Base-by-base conservation (phyloP, 2,113 vertebrate genomes). In the Antennarius striatus region DNA sequence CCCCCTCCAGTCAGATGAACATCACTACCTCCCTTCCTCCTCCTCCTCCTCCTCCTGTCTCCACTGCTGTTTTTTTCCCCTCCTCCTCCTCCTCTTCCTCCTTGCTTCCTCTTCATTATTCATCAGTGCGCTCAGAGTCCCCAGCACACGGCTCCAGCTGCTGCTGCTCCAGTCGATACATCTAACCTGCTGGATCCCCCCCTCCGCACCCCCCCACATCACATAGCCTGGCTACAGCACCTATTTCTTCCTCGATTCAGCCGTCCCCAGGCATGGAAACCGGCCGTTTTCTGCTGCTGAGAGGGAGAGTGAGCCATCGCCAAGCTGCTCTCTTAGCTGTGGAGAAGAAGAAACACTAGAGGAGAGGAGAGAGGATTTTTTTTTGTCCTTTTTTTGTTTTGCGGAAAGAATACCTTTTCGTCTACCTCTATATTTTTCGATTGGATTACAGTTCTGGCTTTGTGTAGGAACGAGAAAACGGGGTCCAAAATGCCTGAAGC, bases 401-500 rank as follows among this genome's bases (percentile, higher is more conserved):
- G 10, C 65, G 57, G 14, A 78, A 84, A 79, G 84, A 89, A 85
- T 89, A 22, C 88, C 87, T 82, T 50, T 78, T 90, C 71, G 11
- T 80, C 88, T 84, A 79, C 86, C 82, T 89, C 75, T 68, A 50
- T 77, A 73, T 71, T 70, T 52, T 62, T 42, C 45, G 1, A n/a
- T 76, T 81, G 91, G 89, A 90, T 88, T 89, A 90, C 80, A 89
- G 86, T 90, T 83, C 88, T 87, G 88, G 91, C 90, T 91, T 89
- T 90, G 77, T 88, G 79, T 85, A 79, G 82, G 89, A 67, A 87
- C 84, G 72, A 79, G 72, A 91, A 84, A 90, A 91, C 89, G 48
- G 80, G 84, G 83, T 93, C 92, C 92, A 93, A 92, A 92, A 94
- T 93, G 93, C 92, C 92, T 91, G 92, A 93, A 89, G 92, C 91